A percentile compares a stretch with the other conserved stretches of the same genome.
Conservation (phyloP, 1,140 invertebrate genomes). For the Habropoda laboriosa region DNA sequence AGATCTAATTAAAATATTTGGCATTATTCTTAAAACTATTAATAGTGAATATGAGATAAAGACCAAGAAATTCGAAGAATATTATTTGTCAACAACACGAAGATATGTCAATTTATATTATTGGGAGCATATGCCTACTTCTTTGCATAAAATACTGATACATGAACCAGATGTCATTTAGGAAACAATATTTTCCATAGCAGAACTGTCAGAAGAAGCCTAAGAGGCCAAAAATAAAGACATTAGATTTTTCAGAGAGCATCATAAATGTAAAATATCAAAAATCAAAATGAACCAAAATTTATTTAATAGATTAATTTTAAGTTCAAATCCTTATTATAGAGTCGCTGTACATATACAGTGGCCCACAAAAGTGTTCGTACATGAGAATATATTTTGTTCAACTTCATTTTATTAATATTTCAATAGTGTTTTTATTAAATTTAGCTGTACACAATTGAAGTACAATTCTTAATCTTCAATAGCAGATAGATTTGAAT, state of each 20-base stretch:
- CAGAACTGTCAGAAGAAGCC: neutral
- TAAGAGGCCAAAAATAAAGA: neutral
- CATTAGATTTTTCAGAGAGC: neutral
- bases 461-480: too few species aligned
- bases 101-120: neutral
- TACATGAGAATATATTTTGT: too few species aligned
- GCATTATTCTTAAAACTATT: neutral
- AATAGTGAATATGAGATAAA: neutral
- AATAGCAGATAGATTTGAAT: too few species aligned
- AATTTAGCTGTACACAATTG: too few species aligned
- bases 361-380: too few species aligned
- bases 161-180: neutral
- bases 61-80: neutral
- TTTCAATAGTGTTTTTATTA: too few species aligned
- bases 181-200: neutral
- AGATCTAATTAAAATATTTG: neutral
- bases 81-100: neutral
- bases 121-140: too few species aligned
- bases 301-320: neutral
- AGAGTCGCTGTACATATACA: too few species aligned
- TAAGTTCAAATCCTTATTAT: neutral
- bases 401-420: too few species aligned
- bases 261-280: neutral
- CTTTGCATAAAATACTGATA: neutral
- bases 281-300: neutral